Evolutionary conservation across 2,888 invertebrate genomes (phyloP).

Genomic region (Protonemura montana): DNA sequence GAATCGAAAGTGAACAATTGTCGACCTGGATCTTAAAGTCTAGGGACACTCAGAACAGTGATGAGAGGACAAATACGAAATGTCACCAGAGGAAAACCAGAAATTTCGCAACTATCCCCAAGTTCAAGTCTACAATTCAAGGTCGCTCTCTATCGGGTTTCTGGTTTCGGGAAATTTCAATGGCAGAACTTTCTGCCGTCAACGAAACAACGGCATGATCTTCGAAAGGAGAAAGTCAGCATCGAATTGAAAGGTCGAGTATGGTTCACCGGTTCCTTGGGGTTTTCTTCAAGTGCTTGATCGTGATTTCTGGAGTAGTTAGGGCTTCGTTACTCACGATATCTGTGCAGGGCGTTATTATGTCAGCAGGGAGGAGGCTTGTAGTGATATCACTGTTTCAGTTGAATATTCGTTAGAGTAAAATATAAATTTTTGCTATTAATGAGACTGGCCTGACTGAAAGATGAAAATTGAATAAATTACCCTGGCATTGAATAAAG

Average conservation of each 20-base stretch:
- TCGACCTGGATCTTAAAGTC: neutral
- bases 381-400: neutral
- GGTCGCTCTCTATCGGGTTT: neutral
- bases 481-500: no score
- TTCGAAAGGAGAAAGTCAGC: neutral
- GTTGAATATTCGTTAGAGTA: no score
- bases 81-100: neutral
- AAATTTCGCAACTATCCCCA: neutral
- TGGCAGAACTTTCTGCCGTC: conserved; percentile 4
- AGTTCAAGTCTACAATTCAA: neutral
- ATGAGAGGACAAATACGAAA: neutral
- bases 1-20: no score
- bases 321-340: neutral
- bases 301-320: neutral
- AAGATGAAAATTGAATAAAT: no score
- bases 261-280: neutral
- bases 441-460: no score
- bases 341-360: neutral
- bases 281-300: neutral
- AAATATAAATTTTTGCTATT: no score
- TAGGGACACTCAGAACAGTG: neutral
- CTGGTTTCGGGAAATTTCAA: conserved; percentile 7
- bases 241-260: neutral
- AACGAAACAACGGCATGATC: neutral
- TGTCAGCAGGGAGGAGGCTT: neutral